Evolutionary conservation across 2,797 vertebrate genomes (phyloP), one percentile per base, ranked within the genome.

Genomic region (Mus minutoides): DNA sequence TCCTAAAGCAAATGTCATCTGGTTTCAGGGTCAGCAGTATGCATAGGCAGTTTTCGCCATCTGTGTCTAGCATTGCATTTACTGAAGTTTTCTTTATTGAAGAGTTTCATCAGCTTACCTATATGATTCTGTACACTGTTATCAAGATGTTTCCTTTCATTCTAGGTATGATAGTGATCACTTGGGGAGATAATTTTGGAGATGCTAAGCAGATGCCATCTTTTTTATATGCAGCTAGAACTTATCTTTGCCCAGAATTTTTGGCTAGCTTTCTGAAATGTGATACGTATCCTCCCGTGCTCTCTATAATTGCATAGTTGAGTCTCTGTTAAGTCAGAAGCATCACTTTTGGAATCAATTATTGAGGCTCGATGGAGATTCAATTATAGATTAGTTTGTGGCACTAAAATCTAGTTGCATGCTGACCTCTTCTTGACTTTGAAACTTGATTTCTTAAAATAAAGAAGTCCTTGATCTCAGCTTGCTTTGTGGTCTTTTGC

Each of bases 401-500:
- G 75, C 58, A 90, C 86, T 94, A 76, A 93, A 92, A 94, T 92
- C 69, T 94, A 94, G 88, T 89, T 85, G 60, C 24, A 82, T 34
- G 54, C 58, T 96, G 96, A 92, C 96, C 79, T 97, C 95, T 73
- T 49, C 40, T 10, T 95, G 92, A 95, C 94, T 87, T 94, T 95
- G 94, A 96, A 96, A 95, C 90, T 93, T 96, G 84, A 82, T 95
- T 92, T 96, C 82, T 91, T 77, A 54, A 11, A 71, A 79, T 85
- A 93, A 79, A 88, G 79, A 86, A 87, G 75, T 69, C 96, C 94
- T 96, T 97, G 95, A 95, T 96, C 96, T 96, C 97, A 95, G 95
- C 96, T 97, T 96, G 97, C 88, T 96, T 93, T 96, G 94, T 96
- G 88, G 94, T 94, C 86, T 93, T 96, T 94, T 94, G 89, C 95